Base-by-base conservation (phyloP, 37 sponge, comb jelly and placozoan species). In the Cladorhizidae sp. region DNA sequence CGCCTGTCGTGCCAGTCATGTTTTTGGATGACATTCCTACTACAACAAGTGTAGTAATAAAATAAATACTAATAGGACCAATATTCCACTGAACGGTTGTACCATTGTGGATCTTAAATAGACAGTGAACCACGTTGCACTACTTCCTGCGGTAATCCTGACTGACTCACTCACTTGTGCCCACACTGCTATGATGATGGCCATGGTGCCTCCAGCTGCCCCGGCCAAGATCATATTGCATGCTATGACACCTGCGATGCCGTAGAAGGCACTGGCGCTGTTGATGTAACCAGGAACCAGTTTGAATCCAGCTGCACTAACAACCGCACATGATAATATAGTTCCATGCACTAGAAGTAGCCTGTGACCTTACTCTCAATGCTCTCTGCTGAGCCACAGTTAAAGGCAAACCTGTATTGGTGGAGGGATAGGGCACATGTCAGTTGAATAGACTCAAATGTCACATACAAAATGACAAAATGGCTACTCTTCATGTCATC, bases 321-420 rank as follows among this genome's bases (percentile, higher is more conserved):
- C 49, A 45, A 9, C 9, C 9, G 9, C 9, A 45, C 9, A n/a
- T 45, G 49, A 45, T 5, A 45, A 45, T 45, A 12, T 45, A 45
- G 26, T 18, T 18, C 26, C 59, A 58, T 58, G 59, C 18, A 25
- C 3, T 58, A 26, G 14, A 15, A 39, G 39, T 39, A 5, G 2
- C 20, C 37, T 11, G 23, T 23, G 23, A n/a, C 14, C 71, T 77
- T 42, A 87, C 95, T 67, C 33, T 87, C 82, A 57, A 96, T 80
- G 73, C 91, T 96, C 41, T 93, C 91, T 38, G 93, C 88, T 61
- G 97, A 90, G 0, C 97, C 97, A 75, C 97, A 96, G 75, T 96
- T 96, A 86, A 96, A 96, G 8, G 97, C 97, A 83, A 96, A 96
- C 92, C 81, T 81, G 62, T 21, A 59, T 22, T 22, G 2, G 0